Percentiles rank a stretch among this genome's conserved stretches.
These are phyloP conservation scores for Lethenteron camtschaticum DNA, from an alignment of 2,113 vertebrate species.

Conservation along the genomic window DNA sequence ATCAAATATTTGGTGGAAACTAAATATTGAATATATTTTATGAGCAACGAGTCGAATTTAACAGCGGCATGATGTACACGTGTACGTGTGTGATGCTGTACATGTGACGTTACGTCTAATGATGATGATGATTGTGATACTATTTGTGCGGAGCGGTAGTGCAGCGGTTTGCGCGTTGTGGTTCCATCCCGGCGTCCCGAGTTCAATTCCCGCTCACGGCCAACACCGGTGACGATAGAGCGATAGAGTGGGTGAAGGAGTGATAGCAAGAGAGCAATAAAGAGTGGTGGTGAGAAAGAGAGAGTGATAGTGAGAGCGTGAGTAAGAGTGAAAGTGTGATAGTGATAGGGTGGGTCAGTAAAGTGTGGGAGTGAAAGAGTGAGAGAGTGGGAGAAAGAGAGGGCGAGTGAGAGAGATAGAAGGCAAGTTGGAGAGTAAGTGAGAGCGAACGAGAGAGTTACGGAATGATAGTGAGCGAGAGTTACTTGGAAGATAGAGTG, in stretches of 20 bases:
- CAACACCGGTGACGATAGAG: too few relatives aligned
- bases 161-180: too few relatives aligned
- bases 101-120: too few relatives aligned
- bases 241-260: not conserved
- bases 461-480: not conserved
- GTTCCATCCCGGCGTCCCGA: too few relatives aligned
- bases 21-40: too few relatives aligned
- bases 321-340: conserved; percentile 1
- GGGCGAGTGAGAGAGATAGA: not conserved
- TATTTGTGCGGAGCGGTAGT: too few relatives aligned
- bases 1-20: too few relatives aligned
- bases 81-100: too few relatives aligned
- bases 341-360: not conserved
- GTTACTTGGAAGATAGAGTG: not conserved
- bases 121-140: too few relatives aligned
- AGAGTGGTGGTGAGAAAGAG: not conserved
- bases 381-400: not conserved
- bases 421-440: not conserved
- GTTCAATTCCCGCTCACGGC: too few relatives aligned
- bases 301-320: not conserved
- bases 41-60: too few relatives aligned
- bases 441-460: not conserved
- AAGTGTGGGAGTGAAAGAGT: not conserved
- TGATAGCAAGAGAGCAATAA: not conserved
- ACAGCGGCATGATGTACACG: too few relatives aligned